A percentile compares a stretch with the other conserved stretches of the same genome.
These are phyloP conservation scores for Todiramphus chloris DNA, from an alignment of 2,113 vertebrate genomes.

Conservation along the genomic window DNA sequence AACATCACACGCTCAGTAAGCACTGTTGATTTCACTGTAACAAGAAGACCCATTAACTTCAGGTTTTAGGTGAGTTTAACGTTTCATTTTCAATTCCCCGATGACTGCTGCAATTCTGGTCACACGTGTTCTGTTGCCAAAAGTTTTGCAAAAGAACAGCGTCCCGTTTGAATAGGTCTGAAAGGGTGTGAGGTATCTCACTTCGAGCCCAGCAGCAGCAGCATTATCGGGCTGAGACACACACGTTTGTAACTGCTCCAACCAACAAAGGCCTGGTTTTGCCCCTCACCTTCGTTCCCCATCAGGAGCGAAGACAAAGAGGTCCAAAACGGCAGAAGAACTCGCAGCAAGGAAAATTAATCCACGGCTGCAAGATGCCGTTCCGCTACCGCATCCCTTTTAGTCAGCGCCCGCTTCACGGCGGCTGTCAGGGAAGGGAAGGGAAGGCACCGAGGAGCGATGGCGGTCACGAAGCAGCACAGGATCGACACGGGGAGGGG, in stretches of 20 bases:
- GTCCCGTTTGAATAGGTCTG: rapidly evolving
- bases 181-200: background rate
- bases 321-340: background rate
- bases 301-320: background rate
- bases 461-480: background rate
- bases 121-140: background rate
- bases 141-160: background rate
- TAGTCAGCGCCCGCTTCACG: too few species aligned
- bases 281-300: background rate
- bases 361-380: background rate
- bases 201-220: background rate
- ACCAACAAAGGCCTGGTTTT: background rate
- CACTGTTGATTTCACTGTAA: background rate
- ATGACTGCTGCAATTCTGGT: background rate
- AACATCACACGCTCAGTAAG: background rate
- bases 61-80: background rate
- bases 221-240: background rate
- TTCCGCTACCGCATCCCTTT: background rate
- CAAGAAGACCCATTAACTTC: background rate
- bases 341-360: background rate
- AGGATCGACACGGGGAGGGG: background rate
- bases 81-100: background rate
- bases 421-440: background rate
- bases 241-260: background rate
- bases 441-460: background rate